Evolutionary conservation across 2,797 vertebrate species (phyloP).

Genomic region (Podargus strigoides): DNA sequence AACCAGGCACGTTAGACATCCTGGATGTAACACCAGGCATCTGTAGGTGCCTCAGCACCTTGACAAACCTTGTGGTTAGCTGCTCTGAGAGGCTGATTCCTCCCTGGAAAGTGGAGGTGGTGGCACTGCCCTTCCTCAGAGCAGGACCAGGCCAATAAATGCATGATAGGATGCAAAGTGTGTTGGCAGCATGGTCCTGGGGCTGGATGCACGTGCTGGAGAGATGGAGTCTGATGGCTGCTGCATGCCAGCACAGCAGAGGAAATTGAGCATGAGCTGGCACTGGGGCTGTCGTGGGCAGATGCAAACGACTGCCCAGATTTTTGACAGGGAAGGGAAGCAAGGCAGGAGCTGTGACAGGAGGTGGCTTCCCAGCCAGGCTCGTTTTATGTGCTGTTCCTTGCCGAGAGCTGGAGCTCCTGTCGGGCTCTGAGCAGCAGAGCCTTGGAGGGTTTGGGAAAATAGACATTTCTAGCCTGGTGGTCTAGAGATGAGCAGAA

Average conservation of each 20-base stretch:
- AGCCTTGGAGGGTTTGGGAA: neutral
- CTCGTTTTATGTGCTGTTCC: neutral
- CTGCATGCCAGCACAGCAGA: rapidly evolving
- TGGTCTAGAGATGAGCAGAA: neutral
- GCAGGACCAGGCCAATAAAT: neutral
- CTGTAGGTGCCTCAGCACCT: neutral
- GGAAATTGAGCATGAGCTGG: rapidly evolving
- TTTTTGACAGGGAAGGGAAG: neutral
- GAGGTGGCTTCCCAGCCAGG: neutral
- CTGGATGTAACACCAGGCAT: neutral
- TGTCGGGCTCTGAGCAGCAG: neutral
- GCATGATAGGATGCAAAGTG: rapidly evolving
- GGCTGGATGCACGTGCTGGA: neutral
- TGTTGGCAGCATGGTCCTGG: neutral
- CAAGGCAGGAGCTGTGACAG: neutral
- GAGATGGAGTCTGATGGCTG: neutral
- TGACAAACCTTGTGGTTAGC: neutral
- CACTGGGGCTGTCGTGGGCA: neutral
- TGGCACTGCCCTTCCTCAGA: neutral
- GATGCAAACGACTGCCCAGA: neutral
- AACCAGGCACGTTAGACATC: neutral
- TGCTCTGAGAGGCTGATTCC: neutral
- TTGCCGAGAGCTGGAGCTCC: neutral
- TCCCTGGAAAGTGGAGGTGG: rapidly evolving
- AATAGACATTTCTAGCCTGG: neutral